Percentiles rank a stretch among this genome's conserved stretches.
These are phyloP conservation scores for Morone saxatilis DNA, from an alignment of 2,113 vertebrate genomes.

Conservation along the genomic window DNA sequence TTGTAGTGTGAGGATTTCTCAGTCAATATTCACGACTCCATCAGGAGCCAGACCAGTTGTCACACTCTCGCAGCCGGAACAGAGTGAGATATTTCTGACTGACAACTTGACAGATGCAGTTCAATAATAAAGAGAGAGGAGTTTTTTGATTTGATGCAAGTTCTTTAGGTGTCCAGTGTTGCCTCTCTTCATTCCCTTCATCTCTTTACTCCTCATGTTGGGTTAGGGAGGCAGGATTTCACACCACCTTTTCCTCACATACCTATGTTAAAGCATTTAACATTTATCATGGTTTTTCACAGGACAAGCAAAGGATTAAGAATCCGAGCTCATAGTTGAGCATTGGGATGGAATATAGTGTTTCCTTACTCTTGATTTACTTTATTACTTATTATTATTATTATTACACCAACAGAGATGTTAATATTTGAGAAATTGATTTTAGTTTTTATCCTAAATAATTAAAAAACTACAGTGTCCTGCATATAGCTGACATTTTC, in stretches of 20 bases:
- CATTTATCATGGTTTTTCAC: background rate
- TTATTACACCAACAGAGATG: background rate
- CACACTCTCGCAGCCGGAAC: constrained; percentile 5
- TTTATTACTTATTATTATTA: background rate
- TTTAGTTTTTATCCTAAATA: background rate
- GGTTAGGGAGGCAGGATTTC: background rate
- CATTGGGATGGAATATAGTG: background rate
- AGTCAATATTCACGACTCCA: constrained; percentile 46
- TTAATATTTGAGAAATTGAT: background rate
- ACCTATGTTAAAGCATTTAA: background rate
- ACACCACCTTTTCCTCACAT: background rate
- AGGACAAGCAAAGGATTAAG: background rate
- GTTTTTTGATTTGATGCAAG: constrained; percentile 2
- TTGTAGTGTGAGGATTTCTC: constrained; percentile 48
- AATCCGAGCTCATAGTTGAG: background rate
- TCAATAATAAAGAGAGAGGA: constrained; percentile 36
- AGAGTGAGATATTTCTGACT: constrained; percentile 54
- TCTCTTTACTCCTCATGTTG: background rate
- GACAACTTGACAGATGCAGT: constrained; percentile 51
- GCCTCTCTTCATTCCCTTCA: constrained; percentile 1
- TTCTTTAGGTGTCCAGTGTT: background rate
- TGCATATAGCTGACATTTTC: background rate
- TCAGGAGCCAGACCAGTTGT: constrained; percentile 46
- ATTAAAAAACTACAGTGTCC: background rate
- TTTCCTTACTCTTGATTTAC: no score